These are phyloP conservation scores for Tychaedon coryphoeus DNA, from an alignment of 2,113 vertebrate genomes.

Conservation along the genomic window DNA sequence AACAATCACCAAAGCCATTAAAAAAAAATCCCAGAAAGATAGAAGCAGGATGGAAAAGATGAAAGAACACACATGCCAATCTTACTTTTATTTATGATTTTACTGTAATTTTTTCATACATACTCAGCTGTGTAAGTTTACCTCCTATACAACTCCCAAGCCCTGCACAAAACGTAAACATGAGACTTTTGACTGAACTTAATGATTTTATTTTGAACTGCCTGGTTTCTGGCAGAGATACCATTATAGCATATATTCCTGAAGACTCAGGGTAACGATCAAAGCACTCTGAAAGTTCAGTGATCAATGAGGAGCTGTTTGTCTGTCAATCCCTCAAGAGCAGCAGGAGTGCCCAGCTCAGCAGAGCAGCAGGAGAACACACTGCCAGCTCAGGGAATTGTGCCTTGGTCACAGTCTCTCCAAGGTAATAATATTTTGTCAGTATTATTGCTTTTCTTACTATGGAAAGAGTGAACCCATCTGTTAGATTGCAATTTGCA, in stretches of 20 bases:
- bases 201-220: constrained; percentile 24
- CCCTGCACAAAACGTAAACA: background rate
- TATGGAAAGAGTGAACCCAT: background rate
- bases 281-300: constrained; percentile 27
- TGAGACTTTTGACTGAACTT: constrained; percentile 2
- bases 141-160: background rate
- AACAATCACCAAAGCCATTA: background rate
- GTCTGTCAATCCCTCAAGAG: constrained; percentile 29
- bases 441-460: constrained; percentile 21
- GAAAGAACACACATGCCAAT: background rate
- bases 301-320: constrained; percentile 46
- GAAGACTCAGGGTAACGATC: background rate
- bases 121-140: background rate
- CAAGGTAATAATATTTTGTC: constrained; percentile 47
- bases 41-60: background rate
- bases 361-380: constrained; percentile 1
- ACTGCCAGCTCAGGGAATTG: background rate
- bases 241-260: constrained; percentile 5
- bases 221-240: background rate
- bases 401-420: background rate
- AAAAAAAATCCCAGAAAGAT: background rate
- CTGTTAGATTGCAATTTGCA: constrained; percentile 54
- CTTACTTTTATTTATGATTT: background rate
- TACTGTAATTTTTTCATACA: background rate
- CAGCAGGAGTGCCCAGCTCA: background rate